Base-by-base conservation (phyloP, 2,888 invertebrate species). In the Callyntrura sp. region DNA sequence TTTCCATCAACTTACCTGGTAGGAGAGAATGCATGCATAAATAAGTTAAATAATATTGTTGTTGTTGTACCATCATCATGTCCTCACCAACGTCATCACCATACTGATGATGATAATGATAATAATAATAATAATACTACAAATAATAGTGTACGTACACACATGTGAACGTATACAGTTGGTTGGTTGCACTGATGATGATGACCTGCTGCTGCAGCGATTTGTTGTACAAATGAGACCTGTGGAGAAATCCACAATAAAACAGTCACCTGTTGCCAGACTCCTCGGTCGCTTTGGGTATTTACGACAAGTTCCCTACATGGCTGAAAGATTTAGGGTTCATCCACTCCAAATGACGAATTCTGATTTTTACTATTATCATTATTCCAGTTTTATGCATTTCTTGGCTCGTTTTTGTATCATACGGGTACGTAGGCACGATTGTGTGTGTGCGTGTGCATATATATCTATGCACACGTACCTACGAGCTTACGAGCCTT, bases 241-340 rank as follows among this genome's bases (percentile, higher is more conserved):
- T 89, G 89, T 73, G 85, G 89, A 89, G 89, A 84, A 85, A 89
- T 89, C 62, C 81, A 89, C 89, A 89, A 89, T 89, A 89, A 89
- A 89, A 89, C 89, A 85, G 89, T 89, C 89, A 89, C 89, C 89
- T 89, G 85, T 89, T 89, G 89, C 85, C 89, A 89, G 89, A 89
- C 89, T 89, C 85, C 85, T 89, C 85, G 51, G 85, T 79, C 60
- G 84, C 79, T 85, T 85, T 79, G 70, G 85, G 89, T 89, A 89
- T 89, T 89, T 89, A 89, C 89, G 89, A 89, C 89, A 89, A 89
- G 89, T 85, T 89, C 89, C 89, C 89, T 89, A 89, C 89, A 85
- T 84, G 79, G 85, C 57, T 60, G 85, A 81, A 84, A 89, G 89
- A 89, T 89, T 89, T 89, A 89, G 85, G 79, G 81, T 28, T 89